A percentile compares a stretch with the other conserved stretches of the same genome.
These are phyloP conservation scores for Triplophysa tibetana DNA, from an alignment of 2,113 vertebrate species.

Conservation along the genomic window DNA sequence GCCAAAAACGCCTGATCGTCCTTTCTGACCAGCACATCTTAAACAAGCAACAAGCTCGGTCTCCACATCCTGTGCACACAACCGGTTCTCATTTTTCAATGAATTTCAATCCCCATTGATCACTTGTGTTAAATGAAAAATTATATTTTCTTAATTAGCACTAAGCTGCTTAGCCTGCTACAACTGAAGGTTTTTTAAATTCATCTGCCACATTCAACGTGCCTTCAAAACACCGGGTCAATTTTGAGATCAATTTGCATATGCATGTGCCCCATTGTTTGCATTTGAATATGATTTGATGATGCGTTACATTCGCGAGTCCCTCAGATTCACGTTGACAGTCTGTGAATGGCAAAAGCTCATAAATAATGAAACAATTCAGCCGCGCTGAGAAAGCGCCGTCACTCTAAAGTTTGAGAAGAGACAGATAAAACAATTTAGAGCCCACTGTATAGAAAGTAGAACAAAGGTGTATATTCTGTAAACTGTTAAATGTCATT, in stretches of 20 bases:
- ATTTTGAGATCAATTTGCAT: constrained; percentile 26
- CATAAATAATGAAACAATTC: constrained; percentile 47
- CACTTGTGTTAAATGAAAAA: neutral
- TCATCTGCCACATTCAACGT: constrained; percentile 49
- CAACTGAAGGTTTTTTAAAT: constrained; percentile 39
- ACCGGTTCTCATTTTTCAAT: constrained; percentile 44
- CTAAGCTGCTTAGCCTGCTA: constrained; percentile 50
- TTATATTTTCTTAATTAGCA: constrained; percentile 48
- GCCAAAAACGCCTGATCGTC: constrained; percentile 10
- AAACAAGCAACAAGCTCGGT: constrained; percentile 23
- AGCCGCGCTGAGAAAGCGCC: neutral
- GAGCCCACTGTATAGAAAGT: constrained; percentile 6
- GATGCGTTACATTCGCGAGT: constrained; percentile 36
- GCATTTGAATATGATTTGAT: constrained; percentile 46
- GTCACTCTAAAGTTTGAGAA: constrained; percentile 23
- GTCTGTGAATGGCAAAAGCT: constrained; percentile 41
- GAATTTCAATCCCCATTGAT: constrained; percentile 37
- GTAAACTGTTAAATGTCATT: constrained; percentile 9
- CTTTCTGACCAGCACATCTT: neutral
- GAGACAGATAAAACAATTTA: constrained; percentile 32
- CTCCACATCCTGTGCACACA: constrained; percentile 28
- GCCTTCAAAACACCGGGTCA: constrained; percentile 35
- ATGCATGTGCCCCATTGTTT: constrained; percentile 40
- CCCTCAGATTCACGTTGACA: constrained; percentile 33
- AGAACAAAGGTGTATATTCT: neutral